A percentile compares a stretch with the other conserved stretches of the same genome.
phyloP scores from a whole-genome alignment of 2,113 vertebrate species.

The Limanda limanda region DNA sequence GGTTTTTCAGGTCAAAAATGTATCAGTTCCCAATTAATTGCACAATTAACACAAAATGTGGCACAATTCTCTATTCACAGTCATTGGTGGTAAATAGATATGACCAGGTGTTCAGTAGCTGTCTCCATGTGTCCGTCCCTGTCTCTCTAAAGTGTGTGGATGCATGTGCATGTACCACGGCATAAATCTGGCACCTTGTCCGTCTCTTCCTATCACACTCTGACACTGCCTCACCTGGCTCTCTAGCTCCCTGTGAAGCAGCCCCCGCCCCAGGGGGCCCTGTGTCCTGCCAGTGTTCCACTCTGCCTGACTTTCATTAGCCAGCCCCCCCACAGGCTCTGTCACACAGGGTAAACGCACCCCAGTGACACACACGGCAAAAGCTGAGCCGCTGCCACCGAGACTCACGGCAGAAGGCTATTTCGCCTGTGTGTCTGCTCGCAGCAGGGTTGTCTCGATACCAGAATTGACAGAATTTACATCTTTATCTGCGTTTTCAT shows the following conservation, averaged over 20 bases:
- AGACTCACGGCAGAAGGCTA: constrained; percentile 24
- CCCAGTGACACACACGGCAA: constrained; percentile 28
- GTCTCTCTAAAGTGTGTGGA: constrained; percentile 19
- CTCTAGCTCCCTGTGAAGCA: constrained; percentile 46
- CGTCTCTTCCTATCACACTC: constrained; percentile 51
- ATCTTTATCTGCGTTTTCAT: not conserved
- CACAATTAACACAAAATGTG: not conserved
- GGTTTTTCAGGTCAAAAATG: not conserved
- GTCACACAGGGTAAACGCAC: constrained; percentile 66
- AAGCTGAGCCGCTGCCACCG: constrained; percentile 29
- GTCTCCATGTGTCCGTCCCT: constrained; percentile 36
- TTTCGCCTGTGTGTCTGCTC: constrained; percentile 26
- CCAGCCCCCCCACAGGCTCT: constrained; percentile 63
- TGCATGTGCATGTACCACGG: constrained; percentile 25
- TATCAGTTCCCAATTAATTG: not conserved
- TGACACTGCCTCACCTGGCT: constrained; percentile 37
- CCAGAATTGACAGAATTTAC: no score
- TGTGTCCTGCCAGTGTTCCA: constrained; percentile 65
- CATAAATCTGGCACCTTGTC: constrained; percentile 18
- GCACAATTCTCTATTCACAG: not conserved
- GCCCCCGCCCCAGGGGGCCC: constrained; percentile 48
- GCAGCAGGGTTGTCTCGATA: constrained; percentile 11
- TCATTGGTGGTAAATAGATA: not conserved
- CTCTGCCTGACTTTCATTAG: constrained; percentile 78
- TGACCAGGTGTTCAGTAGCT: not conserved